Conservation (phyloP, 1,140 invertebrate species). For the Drosophila tani region DNA sequence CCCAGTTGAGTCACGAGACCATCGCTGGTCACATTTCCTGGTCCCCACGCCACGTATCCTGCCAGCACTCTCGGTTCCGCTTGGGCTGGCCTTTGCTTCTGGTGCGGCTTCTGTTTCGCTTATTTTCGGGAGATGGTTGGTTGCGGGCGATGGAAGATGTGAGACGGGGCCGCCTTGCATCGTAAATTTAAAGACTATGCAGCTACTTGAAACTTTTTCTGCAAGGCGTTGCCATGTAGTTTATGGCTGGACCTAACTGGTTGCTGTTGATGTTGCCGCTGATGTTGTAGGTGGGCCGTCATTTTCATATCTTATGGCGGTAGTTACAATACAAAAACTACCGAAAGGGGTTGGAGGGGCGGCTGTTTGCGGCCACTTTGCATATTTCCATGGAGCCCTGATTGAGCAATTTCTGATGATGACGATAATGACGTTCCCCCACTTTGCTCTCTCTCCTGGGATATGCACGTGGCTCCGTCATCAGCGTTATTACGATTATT, state of each 20-base stretch:
- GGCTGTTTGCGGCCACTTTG: conserved; percentile 37
- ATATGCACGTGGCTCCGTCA: conserved; percentile 26
- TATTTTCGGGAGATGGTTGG: conserved; percentile 41
- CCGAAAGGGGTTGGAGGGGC: not conserved
- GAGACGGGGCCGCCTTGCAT: conserved; percentile 38
- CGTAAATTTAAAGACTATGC: conserved; percentile 77
- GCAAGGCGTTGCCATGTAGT: conserved; percentile 67
- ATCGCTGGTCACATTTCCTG: conserved; percentile 25
- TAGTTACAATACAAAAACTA: conserved; percentile 49
- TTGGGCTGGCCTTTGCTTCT: conserved; percentile 62
- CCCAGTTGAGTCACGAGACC: conserved; percentile 2
- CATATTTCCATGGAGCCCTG: conserved; percentile 52
- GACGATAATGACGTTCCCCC: conserved; percentile 43
- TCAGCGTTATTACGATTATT: conserved; percentile 54
- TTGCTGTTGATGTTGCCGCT: conserved; percentile 45
- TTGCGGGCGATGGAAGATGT: not conserved
- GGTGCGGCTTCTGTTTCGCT: conserved; percentile 51
- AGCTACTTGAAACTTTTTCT: conserved; percentile 69
- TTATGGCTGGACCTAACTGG: conserved; percentile 51
- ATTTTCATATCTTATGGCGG: conserved; percentile 69
- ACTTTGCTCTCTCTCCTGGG: not conserved
- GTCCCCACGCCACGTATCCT: conserved; percentile 44
- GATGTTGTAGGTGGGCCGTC: conserved; percentile 60
- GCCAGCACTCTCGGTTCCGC: conserved; percentile 62
- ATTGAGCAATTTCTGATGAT: conserved; percentile 66